Evolutionary conservation across 2,888 invertebrate genomes (phyloP), one percentile per base, ranked within the genome.

Genomic region (Zeuzera pyrina): DNA sequence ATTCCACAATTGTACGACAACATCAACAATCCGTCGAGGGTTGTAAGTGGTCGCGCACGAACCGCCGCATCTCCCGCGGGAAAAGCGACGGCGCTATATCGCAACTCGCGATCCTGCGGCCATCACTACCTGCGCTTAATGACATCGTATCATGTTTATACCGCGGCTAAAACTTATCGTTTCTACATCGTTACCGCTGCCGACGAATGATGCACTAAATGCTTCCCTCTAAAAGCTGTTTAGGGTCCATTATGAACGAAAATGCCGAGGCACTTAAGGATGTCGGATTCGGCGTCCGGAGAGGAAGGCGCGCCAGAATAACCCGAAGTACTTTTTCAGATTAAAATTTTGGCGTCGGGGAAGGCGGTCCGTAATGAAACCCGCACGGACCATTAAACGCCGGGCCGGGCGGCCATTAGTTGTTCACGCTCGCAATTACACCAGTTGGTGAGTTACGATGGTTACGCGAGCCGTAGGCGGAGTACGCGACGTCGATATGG

Each of bases 351-450:
- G 67, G 57, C 64, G 52, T 59, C 54, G 52, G 47, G 51, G 49
- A 56, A 49, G 61, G 55, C 57, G 62, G 63, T 52, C 49, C 45
- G 63, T 66, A 71, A 74, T 74, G 70, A 69, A 71, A 69, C 63
- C 52, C 47, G 60, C 48, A 57, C 65, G 72, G 63, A 41, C 68
- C 73, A 74, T 74, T 73, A 70, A 51, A 47, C 61, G 52, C 49
- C 49, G 57, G 56, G 43, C 41, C 52, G 57, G 52, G 42, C 49
- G 44, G 49, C 66, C 70, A 65, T 72, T 72, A 71, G 57, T 65
- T 62, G 69, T 61, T 62, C 68, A 48, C 62, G 64, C 60, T 53
- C 48, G 67, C 67, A 69, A 70, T 71, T 71, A 71, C 68, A 65
- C 45, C 65, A 51, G 56, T 52, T 49, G 42, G 55, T 64, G 67